A percentile compares a stretch with the other conserved stretches of the same genome.
These are phyloP conservation scores for Hyles euphorbiae DNA, from an alignment of 1,140 invertebrate species.

Conservation along the genomic window DNA sequence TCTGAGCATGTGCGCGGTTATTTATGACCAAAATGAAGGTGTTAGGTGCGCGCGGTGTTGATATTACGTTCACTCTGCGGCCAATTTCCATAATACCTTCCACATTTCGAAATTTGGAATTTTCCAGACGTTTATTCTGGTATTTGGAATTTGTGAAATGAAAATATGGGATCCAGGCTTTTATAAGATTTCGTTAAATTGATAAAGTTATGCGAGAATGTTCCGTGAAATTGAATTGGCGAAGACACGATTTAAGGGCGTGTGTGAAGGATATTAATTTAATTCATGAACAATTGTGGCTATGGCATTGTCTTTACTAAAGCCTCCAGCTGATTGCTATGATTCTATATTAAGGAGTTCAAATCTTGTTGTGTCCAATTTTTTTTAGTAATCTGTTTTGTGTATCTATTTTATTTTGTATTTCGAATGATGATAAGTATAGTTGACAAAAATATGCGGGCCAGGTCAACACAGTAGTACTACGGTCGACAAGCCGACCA, in stretches of 20 bases:
- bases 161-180: not conserved
- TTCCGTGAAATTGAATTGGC: not conserved
- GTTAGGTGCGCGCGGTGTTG: not conserved
- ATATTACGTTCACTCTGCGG: slow-evolving; percentile 3
- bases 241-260: not conserved
- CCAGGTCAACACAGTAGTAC: no score
- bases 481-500: no score
- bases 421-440: no score
- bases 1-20: not conserved
- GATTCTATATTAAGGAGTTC: no score
- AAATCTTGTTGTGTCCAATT: no score
- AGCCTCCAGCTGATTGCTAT: no score
- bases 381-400: no score
- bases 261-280: not conserved
- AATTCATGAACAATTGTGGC: not conserved
- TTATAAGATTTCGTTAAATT: not conserved
- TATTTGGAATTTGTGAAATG: not conserved
- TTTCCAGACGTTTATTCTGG: not conserved
- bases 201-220: no score
- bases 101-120: not conserved
- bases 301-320: no score
- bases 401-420: no score
- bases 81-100: slow-evolving; percentile 5
- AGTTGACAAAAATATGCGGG: no score
- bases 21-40: slow-evolving; percentile 9